A percentile compares a stretch with the other conserved stretches of the same genome.
These are phyloP conservation scores for Rhopalosiphum padi DNA, from an alignment of 1,140 invertebrate species.

Conservation along the genomic window DNA sequence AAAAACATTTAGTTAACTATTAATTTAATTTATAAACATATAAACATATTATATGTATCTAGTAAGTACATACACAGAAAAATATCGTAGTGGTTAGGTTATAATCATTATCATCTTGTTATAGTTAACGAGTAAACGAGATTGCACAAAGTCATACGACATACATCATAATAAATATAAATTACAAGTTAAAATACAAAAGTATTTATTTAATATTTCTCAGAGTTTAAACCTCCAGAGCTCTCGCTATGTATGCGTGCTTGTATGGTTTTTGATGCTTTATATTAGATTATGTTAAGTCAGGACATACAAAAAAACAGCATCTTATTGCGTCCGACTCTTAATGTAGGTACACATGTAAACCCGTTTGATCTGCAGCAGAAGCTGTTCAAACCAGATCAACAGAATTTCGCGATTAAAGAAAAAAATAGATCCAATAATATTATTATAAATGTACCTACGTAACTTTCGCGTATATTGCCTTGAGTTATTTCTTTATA, in stretches of 20 bases:
- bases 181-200: neutral
- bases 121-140: neutral
- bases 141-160: neutral
- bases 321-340: neutral
- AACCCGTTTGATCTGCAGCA: neutral
- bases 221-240: neutral
- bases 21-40: neutral
- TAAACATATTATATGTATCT: no score
- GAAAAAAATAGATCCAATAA: neutral
- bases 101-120: neutral
- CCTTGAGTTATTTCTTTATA: slow-evolving; percentile 11
- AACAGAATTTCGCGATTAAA: neutral
- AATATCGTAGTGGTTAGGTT: no score
- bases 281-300: neutral
- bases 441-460: slow-evolving; percentile 1
- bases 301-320: neutral
- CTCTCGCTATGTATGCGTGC: neutral
- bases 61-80: no score
- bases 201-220: neutral
- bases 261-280: neutral
- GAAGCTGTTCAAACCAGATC: neutral
- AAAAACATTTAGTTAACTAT: neutral
- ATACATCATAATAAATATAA: neutral
- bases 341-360: neutral
- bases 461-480: slow-evolving; percentile 10